Evolutionary conservation across 2,797 vertebrate species (phyloP), one percentile per base, ranked within the genome.

Genomic region (Sciaenops ocellatus): DNA sequence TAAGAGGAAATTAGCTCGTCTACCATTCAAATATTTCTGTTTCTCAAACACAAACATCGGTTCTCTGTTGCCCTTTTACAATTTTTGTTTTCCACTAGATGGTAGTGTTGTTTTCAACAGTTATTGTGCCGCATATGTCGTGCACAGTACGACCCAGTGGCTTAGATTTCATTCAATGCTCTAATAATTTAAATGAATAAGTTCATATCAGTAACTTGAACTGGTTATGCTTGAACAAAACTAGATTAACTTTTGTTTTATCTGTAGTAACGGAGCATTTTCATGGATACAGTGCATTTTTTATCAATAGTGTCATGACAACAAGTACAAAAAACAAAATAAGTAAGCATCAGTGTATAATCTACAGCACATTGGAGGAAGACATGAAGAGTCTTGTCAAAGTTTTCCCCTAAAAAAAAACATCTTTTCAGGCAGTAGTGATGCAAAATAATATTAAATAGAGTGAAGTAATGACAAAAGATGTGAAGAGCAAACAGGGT

Each of bases 41-140:
- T 64, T 51, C 7, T 50, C 13, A 44, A 18, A 55, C 17, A 18
- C 2, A 63, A 61, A 62, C 3, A 5, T 22, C 0, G 47, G 1
- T 9, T 50, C 1, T 46, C 17, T 8, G 20, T 48, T 71, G 41
- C 16, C 1, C 4, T 44, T 24, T 67, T 50, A 38, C 17, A 30
- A 2, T 34, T 60, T 51, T 41, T 9, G 4, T 26, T 17, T 3
- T 70, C 62, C 84, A 73, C 57, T 79, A 84, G 80, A 76, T 80
- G 73, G 78, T 9, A 60, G 8, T 59, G 30, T 51, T 72, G 65
- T 9, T 63, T 10, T 66, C 20, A 42, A 26, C 10, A 66, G n/a
- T 22, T 9, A 61, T 41, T 51, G 6, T n/a, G 5, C 30, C 47
- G 2, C 22, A 41, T 24, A 11, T 3, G 12, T 15, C 52, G 11